Evolutionary conservation across 1,140 invertebrate species (phyloP), one percentile per base, ranked within the genome.

Genomic region (Meloidogyne floridensis): DNA sequence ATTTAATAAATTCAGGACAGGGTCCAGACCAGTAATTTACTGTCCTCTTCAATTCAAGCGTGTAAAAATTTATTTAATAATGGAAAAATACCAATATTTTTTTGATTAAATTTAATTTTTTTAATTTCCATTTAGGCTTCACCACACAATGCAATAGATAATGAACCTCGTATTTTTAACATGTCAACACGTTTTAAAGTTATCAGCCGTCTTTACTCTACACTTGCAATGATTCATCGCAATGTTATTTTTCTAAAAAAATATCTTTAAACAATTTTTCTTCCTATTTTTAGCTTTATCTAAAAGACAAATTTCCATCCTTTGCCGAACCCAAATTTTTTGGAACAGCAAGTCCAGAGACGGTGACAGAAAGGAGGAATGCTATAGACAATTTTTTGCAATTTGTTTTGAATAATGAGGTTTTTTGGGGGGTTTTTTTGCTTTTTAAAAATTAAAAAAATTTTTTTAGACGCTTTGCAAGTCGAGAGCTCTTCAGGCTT

Each of bases 321-420:
- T 87, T 85, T 71, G 83, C 82, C 5, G 85, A 86, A 74, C 20
- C 84, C 6, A 87, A 86, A 53, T 69, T 84, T 69, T 87, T 87
- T 56, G 85, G 85, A 8, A 77, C 86, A n/a, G 83, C 84, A 43
- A 65, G 43, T 11, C 47, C 83, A 13, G 85, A 86, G 79, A 85
- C 86, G 20, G 84, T 86, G 0, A 47, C 71, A 15, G 85, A 86
- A 53, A 42, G 85, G 20, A 72, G 80, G 47, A 69, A 72, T 11
- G 82, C 85, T 42, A 85, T 85, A 43, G 80, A 75, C n/a, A 5
- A 15, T 10, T 87, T 86, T 43, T 15, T 86, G 0, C 83, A 87
- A 18, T 86, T 86, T 82, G 86, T 87, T 51, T 69, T 86, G 9
- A 81, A 82, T 54, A 87, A 82, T 70, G 86, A 87, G 43, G 85